Conservation (phyloP, 2,797 vertebrate species). For the Paguma larvata region DNA sequence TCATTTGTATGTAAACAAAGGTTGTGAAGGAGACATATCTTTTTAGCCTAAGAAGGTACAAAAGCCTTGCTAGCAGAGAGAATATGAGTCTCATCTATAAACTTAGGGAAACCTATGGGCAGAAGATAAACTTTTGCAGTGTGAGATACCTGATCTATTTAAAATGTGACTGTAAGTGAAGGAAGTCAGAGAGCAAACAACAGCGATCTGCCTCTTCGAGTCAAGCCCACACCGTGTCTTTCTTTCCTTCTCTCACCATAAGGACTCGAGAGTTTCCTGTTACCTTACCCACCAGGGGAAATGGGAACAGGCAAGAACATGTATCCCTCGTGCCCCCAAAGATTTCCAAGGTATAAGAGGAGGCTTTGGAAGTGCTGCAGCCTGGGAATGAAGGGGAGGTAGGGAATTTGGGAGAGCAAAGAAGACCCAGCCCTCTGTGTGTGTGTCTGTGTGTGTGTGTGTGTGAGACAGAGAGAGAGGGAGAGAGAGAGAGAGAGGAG, state of each 20-base stretch:
- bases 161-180: not conserved
- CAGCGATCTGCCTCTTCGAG: not conserved
- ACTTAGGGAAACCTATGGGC: not conserved
- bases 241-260: not conserved
- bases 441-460: not conserved
- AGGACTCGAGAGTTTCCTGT: not conserved
- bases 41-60: slow-evolving; percentile 11
- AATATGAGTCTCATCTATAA: not conserved
- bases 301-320: not conserved
- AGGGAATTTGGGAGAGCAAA: not conserved
- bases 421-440: not conserved
- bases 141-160: not conserved
- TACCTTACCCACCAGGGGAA: not conserved
- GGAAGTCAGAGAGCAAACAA: not conserved
- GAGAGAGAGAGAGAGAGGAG: not conserved
- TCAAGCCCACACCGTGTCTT: not conserved
- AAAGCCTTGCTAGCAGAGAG: not conserved
- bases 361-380: not conserved
- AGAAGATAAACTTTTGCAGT: not conserved
- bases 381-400: not conserved
- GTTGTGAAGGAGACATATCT: not conserved
- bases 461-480: too few species aligned
- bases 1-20: not conserved
- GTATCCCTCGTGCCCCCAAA: not conserved
- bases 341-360: not conserved